A percentile compares a stretch with the other conserved stretches of the same genome.
phyloP scores from a whole-genome alignment of 2,113 vertebrate species.

The Muscicapa adusta region DNA sequence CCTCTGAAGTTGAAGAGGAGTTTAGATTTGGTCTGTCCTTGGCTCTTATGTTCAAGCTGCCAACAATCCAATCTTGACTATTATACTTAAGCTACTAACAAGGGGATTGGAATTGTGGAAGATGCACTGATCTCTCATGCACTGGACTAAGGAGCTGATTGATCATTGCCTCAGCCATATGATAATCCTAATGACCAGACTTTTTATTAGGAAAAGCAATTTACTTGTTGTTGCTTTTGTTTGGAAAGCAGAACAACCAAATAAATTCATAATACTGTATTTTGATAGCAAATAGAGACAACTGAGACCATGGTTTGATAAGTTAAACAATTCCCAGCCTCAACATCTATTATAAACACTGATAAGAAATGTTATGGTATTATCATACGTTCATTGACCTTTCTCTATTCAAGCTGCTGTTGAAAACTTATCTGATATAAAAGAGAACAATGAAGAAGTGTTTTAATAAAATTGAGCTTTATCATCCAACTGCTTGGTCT shows the following conservation, averaged over 20 bases:
- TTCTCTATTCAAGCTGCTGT: not conserved
- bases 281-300: not conserved
- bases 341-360: constrained; percentile 12
- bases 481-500: not conserved
- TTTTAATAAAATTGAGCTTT: not conserved
- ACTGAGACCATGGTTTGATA: not conserved
- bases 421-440: not conserved
- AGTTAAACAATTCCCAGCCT: not conserved
- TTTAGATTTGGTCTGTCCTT: not conserved
- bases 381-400: not conserved
- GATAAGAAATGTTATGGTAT: constrained; percentile 1
- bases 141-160: not conserved
- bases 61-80: not conserved
- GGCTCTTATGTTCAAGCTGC: not conserved
- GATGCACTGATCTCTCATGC: not conserved
- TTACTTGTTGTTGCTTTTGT: not conserved
- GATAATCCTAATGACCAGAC: not conserved
- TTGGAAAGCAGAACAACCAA: not conserved
- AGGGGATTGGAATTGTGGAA: not conserved
- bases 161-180: not conserved
- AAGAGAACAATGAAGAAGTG: constrained; percentile 2
- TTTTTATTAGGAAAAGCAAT: not conserved
- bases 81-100: not conserved
- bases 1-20: not conserved
- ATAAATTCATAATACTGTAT: not conserved